A percentile compares a stretch with the other conserved stretches of the same genome.
Conservation (phyloP, 2,888 invertebrate species). For the Byasa hedistus region DNA sequence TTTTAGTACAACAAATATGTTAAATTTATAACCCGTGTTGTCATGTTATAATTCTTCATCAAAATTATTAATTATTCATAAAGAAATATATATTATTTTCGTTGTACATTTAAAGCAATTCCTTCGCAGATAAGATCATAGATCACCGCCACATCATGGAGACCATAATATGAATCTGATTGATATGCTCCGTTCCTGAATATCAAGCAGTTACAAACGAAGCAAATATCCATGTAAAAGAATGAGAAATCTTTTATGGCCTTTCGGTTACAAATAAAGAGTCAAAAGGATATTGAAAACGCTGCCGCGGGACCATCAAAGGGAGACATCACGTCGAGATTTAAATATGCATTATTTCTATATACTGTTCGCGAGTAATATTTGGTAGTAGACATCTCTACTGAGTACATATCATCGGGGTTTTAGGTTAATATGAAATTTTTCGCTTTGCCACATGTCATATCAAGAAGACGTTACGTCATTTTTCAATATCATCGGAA, state of each 20-base stretch:
- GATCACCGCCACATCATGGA: too few species aligned
- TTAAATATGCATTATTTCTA: slow-evolving; percentile 25
- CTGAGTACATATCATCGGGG: not conserved
- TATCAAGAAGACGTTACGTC: not conserved
- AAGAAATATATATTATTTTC: too few species aligned
- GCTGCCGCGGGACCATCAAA: slow-evolving; percentile 13
- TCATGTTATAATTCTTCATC: too few species aligned
- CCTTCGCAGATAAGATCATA: too few species aligned
- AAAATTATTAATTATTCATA: too few species aligned
- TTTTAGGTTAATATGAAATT: slow-evolving; percentile 1
- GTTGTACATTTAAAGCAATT: too few species aligned
- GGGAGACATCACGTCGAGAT: slow-evolving; percentile 11
- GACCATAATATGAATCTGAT: too few species aligned
- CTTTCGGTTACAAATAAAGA: slow-evolving; percentile 21
- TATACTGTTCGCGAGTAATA: slow-evolving; percentile 14
- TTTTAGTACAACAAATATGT: too few species aligned
- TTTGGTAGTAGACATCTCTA: not conserved
- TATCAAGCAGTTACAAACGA: not conserved
- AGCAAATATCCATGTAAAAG: not conserved
- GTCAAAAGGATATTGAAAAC: slow-evolving; percentile 30
- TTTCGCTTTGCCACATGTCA: slow-evolving; percentile 15
- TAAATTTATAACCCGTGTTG: too few species aligned
- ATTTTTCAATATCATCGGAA: slow-evolving; percentile 8
- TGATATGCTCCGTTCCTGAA: too few species aligned
- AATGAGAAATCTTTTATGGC: slow-evolving; percentile 4